Evolutionary conservation across 2,888 invertebrate genomes (phyloP), one percentile per base, ranked within the genome.

Genomic region (Griposia aprilina): DNA sequence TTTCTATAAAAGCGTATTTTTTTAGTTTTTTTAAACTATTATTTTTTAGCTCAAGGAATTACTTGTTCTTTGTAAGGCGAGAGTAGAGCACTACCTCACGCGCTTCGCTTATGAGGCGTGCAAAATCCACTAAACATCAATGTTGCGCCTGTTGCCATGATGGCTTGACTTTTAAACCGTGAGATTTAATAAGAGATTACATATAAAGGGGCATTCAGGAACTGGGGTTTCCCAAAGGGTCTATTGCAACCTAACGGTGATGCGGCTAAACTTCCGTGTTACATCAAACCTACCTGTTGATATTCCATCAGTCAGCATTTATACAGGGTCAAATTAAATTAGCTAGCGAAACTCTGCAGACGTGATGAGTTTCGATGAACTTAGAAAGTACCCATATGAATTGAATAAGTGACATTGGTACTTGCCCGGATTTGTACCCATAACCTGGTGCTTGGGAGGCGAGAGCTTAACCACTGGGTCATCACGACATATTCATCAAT

Each of bases 201-300:
- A 26, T n/a, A 59, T n/a, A 48, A 36, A 20, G 2, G 7, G 36
- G 48, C 23, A 26, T 41, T 52, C 7, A 20, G 10, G 8, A 52
- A 30, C 50, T 15, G 23, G n/a, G 1, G 8, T 23, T 41, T 17
- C 48, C 20, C 30, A 30, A 50, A 79, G 26, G 50, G 17, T 30
- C 15, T 30, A 36, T 74, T 66, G n/a, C 36, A 36, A 15, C 26
- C 11, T 74, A 75, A 70, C 36, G n/a, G 4, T 81, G 55, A 81
- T 13, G 66, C 15, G 48, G 82, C 73, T 26, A 26, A 81, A 80
- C 48, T 55, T 45, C 59, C 52, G 20, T 17, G 8, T 11, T n/a
- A n/a, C 36, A 62, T 69, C 50, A n/a, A 59, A 23, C 50, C 45
- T 70, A 81, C 76, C 69, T 80, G 65, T 81, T 80, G 74, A 57